phyloP scores from a whole-genome alignment of 1,140 invertebrate genomes.

The Palaemon carinicauda region DNA sequence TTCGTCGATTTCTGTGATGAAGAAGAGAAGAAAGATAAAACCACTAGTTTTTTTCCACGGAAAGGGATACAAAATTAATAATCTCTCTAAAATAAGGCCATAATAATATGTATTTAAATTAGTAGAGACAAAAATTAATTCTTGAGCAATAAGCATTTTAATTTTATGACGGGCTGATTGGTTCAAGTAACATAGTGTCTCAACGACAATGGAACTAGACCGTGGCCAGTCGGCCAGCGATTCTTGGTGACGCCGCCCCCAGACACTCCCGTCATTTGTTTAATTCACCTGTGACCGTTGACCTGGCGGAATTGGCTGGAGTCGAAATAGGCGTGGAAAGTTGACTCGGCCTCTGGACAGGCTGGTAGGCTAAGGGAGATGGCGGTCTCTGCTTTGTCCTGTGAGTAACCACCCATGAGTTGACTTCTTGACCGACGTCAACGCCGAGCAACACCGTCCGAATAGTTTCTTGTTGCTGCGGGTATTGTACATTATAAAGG shows the following conservation, averaged over 20 bases:
- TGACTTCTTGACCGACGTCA: slow-evolving; percentile 20
- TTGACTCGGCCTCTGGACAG: background rate
- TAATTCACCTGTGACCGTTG: slow-evolving; percentile 15
- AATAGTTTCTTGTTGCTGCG: slow-evolving; percentile 18
- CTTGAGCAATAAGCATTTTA: too few species aligned
- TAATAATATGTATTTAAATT: too few species aligned
- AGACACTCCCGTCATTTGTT: too few species aligned
- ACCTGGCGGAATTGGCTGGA: background rate
- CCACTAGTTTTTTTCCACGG: background rate
- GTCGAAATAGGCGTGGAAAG: background rate
- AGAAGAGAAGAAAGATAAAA: background rate
- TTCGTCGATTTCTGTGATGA: slow-evolving; percentile 5
- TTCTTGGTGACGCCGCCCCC: too few species aligned
- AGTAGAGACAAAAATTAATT: too few species aligned
- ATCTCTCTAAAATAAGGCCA: background rate
- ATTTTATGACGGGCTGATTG: too few species aligned
- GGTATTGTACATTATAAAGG: too few species aligned
- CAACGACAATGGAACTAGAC: too few species aligned
- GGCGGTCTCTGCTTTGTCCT: slow-evolving; percentile 24
- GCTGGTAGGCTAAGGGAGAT: slow-evolving; percentile 7
- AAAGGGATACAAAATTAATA: background rate
- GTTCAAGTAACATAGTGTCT: too few species aligned
- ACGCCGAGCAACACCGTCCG: slow-evolving; percentile 11
- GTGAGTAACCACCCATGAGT: slow-evolving; percentile 13
- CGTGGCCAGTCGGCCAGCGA: too few species aligned